phyloP scores from a whole-genome alignment of 2,797 vertebrate genomes.

The Varecia variegata region DNA sequence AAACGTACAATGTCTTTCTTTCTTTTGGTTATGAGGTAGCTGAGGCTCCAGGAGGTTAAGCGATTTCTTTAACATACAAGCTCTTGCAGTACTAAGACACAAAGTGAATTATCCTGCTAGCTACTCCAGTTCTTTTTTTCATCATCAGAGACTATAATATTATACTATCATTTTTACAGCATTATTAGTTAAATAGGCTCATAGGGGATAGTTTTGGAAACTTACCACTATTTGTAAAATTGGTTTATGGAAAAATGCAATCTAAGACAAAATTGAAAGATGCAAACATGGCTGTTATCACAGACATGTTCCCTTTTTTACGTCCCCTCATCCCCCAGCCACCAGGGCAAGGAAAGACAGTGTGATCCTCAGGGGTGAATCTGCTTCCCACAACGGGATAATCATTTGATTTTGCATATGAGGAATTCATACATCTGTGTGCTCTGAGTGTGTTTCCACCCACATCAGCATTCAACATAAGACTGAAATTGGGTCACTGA shows the following conservation, averaged over 20 bases:
- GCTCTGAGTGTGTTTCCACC: background rate
- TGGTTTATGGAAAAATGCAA: background rate
- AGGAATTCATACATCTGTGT: background rate
- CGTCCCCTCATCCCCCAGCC: background rate
- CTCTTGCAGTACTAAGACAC: background rate
- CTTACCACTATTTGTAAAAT: background rate
- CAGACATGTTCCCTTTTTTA: background rate
- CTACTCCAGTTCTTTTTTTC: background rate
- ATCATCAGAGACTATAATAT: background rate
- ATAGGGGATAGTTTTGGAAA: background rate
- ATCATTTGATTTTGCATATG: background rate
- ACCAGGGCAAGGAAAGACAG: background rate
- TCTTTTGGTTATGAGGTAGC: background rate
- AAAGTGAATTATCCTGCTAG: background rate
- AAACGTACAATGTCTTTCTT: background rate
- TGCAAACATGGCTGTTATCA: background rate
- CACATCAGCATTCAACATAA: background rate
- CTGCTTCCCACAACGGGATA: background rate
- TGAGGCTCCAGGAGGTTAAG: background rate
- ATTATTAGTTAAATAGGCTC: background rate
- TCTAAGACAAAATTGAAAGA: background rate
- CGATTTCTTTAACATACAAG: background rate
- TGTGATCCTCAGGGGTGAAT: background rate
- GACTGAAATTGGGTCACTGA: background rate
- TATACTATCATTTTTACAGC: background rate